Conservation (phyloP, 2,797 vertebrate species). For the Tragopan temminckii region DNA sequence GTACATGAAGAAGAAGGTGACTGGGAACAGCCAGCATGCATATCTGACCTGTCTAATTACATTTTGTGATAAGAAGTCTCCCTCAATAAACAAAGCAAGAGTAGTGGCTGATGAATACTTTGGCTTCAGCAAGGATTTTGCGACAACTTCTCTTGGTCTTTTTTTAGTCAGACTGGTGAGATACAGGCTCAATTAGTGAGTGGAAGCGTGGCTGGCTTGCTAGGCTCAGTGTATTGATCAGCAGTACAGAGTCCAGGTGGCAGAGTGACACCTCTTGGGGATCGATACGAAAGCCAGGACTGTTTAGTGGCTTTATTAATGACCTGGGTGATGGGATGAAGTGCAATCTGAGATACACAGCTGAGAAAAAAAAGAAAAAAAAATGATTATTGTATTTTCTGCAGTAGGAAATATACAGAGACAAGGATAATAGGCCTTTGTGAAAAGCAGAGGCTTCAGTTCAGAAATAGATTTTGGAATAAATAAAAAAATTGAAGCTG, state of each 20-base stretch:
- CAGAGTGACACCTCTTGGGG: not conserved
- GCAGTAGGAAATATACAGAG: not conserved
- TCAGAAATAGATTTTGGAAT: not conserved
- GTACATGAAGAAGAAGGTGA: not conserved
- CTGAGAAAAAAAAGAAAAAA: not conserved
- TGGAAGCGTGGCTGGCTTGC: not conserved
- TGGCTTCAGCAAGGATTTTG: not conserved
- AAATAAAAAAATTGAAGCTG: not conserved
- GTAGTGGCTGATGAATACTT: not conserved
- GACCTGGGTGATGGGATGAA: not conserved
- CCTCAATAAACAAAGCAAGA: not conserved
- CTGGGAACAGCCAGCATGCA: not conserved
- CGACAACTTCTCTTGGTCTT: not conserved
- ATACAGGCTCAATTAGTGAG: not conserved
- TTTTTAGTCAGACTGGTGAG: not conserved
- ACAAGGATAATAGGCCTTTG: not conserved
- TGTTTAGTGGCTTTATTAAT: not conserved
- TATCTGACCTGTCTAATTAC: not conserved
- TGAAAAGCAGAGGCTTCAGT: not conserved
- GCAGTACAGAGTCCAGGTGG: not conserved
- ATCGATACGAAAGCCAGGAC: accelerated
- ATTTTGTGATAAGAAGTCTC: not conserved
- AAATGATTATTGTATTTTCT: not conserved
- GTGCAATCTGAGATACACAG: not conserved
- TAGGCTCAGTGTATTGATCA: not conserved